A percentile compares a stretch with the other conserved stretches of the same genome.
phyloP scores from a whole-genome alignment of 2,888 invertebrate genomes.

The Ryuthela nishihirai region DNA sequence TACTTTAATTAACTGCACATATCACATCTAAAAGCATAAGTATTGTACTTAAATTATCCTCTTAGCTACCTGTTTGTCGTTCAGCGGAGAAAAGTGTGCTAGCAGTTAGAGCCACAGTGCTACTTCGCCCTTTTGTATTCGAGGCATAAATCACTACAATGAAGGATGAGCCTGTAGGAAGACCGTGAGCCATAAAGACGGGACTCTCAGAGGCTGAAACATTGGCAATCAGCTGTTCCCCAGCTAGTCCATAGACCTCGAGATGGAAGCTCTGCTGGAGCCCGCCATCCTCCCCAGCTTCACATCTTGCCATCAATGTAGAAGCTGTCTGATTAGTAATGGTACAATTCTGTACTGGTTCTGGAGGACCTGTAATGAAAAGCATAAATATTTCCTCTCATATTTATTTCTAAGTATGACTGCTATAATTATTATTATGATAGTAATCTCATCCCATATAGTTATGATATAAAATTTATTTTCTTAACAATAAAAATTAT shows the following conservation, averaged over 20 bases:
- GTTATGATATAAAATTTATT: too few relatives aligned
- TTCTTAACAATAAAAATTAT: too few relatives aligned
- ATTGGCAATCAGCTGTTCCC: constrained; percentile 67
- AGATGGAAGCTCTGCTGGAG: constrained; percentile 77
- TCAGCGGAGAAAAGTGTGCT: constrained; percentile 56
- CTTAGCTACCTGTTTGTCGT: constrained; percentile 39
- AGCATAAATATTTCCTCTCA: not conserved
- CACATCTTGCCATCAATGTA: constrained; percentile 74
- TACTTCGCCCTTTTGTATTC: constrained; percentile 78
- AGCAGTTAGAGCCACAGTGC: constrained; percentile 73
- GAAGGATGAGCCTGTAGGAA: constrained; percentile 71
- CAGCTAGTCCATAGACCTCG: constrained; percentile 63
- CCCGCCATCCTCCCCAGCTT: constrained; percentile 85
- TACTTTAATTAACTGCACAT: too few relatives aligned
- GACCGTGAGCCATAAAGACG: constrained; percentile 66
- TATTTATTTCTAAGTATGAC: too few relatives aligned
- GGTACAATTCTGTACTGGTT: constrained; percentile 86
- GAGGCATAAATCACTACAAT: constrained; percentile 72
- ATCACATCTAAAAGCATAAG: too few relatives aligned
- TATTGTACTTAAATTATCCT: too few relatives aligned
- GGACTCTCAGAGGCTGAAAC: constrained; percentile 64
- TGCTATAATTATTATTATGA: too few relatives aligned
- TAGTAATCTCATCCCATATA: too few relatives aligned
- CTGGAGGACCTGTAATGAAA: constrained; percentile 65
- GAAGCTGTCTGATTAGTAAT: constrained; percentile 80